phyloP scores from a whole-genome alignment of 2,113 vertebrate genomes.

The Fregata magnificens region DNA sequence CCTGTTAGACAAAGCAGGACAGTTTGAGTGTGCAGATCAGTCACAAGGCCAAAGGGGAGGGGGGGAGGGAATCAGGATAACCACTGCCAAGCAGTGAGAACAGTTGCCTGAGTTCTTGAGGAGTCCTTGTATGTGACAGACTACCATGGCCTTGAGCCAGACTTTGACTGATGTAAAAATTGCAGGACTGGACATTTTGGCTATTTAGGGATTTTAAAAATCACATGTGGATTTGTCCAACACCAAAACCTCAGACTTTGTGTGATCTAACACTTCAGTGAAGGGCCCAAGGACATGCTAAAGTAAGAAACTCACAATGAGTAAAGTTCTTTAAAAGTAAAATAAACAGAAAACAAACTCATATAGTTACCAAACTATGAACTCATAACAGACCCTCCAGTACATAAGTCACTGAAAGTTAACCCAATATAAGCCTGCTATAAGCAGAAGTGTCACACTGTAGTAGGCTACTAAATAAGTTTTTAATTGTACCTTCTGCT shows the following conservation, averaged over 20 bases:
- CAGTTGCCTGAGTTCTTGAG: neutral
- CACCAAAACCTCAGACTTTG: neutral
- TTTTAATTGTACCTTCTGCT: neutral
- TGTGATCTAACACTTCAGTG: neutral
- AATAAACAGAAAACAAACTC: neutral
- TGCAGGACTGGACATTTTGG: neutral
- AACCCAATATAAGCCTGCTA: neutral
- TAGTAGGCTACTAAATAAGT: neutral
- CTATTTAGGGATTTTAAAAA: neutral
- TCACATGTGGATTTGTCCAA: neutral
- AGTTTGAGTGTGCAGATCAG: neutral
- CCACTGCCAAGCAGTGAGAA: neutral
- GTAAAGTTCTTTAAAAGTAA: neutral
- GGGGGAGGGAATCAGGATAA: neutral
- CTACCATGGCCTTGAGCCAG: neutral
- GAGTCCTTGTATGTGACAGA: neutral
- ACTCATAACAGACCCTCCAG: neutral
- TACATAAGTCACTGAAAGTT: neutral
- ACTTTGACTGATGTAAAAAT: neutral
- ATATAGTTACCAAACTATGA: neutral
- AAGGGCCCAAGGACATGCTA: neutral
- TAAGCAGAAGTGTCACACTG: neutral
- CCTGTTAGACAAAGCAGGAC: neutral
- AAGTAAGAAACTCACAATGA: neutral
- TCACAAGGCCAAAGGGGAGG: neutral